These are phyloP conservation scores for Ailuropoda melanoleuca DNA, from an alignment of 2,113 vertebrate species.

Conservation along the genomic window DNA sequence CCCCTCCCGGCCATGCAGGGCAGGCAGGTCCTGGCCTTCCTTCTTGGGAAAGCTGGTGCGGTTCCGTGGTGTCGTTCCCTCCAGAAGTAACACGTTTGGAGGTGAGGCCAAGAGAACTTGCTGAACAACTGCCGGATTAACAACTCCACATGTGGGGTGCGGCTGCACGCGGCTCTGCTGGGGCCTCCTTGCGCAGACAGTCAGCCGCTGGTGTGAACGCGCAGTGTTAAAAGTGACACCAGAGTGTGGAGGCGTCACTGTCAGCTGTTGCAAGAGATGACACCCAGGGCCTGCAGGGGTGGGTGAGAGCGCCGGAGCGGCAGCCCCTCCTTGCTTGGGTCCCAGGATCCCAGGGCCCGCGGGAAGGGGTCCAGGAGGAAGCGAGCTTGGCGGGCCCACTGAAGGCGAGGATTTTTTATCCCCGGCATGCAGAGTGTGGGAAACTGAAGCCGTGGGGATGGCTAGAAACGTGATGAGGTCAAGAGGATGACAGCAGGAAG, in stretches of 20 bases:
- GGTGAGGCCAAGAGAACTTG: constrained; percentile 67
- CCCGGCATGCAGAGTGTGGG: background rate
- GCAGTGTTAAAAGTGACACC: constrained; percentile 80
- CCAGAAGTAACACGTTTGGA: constrained; percentile 74
- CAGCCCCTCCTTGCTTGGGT: constrained; percentile 48
- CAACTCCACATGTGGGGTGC: constrained; percentile 70
- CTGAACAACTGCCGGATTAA: constrained; percentile 70
- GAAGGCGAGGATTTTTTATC: background rate
- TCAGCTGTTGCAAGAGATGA: constrained; percentile 76
- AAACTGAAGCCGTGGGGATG: background rate
- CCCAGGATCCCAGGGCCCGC: background rate
- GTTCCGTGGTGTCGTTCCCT: constrained; percentile 33
- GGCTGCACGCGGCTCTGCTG: constrained; percentile 39
- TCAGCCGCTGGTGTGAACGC: constrained; percentile 66
- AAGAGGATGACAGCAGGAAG: background rate
- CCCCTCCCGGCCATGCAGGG: background rate
- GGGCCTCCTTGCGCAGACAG: constrained; percentile 62
- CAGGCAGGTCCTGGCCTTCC: background rate
- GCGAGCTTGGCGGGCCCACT: background rate
- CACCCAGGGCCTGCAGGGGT: constrained; percentile 66
- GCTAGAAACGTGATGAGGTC: background rate
- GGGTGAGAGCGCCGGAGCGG: constrained; percentile 61
- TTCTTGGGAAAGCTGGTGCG: background rate
- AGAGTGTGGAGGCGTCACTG: constrained; percentile 60
- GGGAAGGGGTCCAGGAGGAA: background rate